These are phyloP conservation scores for Bagarius yarrelli DNA, from an alignment of 2,113 vertebrate species.

Conservation along the genomic window DNA sequence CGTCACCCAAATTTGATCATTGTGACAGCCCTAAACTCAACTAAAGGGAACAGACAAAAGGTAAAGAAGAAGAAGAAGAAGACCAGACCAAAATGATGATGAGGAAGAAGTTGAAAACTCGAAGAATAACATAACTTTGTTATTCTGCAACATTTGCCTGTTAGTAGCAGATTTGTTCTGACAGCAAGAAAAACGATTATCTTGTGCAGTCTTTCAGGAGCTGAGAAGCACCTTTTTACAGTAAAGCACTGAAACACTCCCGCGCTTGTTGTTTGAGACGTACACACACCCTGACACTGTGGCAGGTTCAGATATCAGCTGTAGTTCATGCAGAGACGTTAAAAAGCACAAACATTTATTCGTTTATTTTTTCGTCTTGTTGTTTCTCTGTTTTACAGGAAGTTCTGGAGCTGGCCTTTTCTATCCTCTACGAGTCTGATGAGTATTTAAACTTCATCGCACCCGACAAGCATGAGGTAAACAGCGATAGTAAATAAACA, in stretches of 20 bases:
- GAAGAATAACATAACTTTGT: not conserved
- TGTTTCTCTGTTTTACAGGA: conserved; percentile 73
- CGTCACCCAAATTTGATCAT: no score
- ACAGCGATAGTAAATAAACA: not conserved
- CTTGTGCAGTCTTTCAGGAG: conserved; percentile 20
- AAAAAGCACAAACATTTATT: conserved; percentile 44
- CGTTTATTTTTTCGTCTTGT: conserved; percentile 14
- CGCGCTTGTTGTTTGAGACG: conserved; percentile 12
- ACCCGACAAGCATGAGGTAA: conserved; percentile 98
- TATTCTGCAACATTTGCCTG: not conserved
- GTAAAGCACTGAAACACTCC: conserved; percentile 29
- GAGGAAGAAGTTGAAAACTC: no score
- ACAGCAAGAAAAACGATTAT: not conserved
- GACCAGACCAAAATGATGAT: no score
- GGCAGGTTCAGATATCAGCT: conserved; percentile 49
- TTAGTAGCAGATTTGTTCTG: not conserved
- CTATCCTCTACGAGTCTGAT: conserved; percentile 94
- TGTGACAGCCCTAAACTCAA: no score
- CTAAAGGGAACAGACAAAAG: no score
- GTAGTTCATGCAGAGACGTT: conserved; percentile 27
- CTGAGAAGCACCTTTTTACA: conserved; percentile 27
- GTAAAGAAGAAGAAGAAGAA: no score
- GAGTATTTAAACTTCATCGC: conserved; percentile 98
- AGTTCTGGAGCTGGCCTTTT: conserved; percentile 96
- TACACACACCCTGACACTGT: conserved; percentile 18